Percentiles rank a stretch among this genome's conserved stretches.
Evolutionary conservation across 92 coral and sea anemone species (phyloP).

Genomic region (Zoanthus sansibaricus): DNA sequence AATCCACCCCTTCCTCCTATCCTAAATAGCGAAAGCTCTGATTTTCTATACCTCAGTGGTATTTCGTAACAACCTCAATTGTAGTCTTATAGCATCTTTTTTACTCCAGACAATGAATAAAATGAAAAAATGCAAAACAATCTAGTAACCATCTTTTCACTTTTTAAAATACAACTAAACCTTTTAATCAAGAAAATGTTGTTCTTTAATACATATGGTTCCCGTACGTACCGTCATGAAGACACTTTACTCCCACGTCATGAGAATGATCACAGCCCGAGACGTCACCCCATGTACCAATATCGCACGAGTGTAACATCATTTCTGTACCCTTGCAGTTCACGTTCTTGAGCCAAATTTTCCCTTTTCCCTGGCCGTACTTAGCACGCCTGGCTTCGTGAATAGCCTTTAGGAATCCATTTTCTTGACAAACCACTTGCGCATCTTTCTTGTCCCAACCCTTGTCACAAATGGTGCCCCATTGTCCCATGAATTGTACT

Average conservation of each 20-base stretch:
- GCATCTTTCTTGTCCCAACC: constrained; percentile 70
- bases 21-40: no score
- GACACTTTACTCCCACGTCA: constrained; percentile 75
- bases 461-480: constrained; percentile 71
- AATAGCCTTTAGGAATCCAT: constrained; percentile 67
- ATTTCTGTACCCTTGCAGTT: constrained; percentile 65
- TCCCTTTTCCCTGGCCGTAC: constrained; percentile 67
- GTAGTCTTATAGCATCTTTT: no score
- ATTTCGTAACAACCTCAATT: no score
- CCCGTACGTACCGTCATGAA: constrained; percentile 60
- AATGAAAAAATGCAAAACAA: no score
- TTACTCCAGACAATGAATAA: no score
- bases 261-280: constrained; percentile 33
- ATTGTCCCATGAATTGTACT: constrained; percentile 63
- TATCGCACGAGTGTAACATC: constrained; percentile 51
- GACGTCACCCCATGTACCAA: constrained; percentile 50
- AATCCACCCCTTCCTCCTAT: no score
- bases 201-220: background rate
- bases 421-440: constrained; percentile 64
- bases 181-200: no score
- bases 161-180: no score
- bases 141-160: no score
- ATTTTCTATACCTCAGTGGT: no score
- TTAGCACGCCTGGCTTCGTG: constrained; percentile 62
- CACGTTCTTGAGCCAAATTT: constrained; percentile 63